Percentiles rank a stretch among this genome's conserved stretches.
phyloP scores from a whole-genome alignment of 2,113 vertebrate species.

The Semicossyphus pulcher region DNA sequence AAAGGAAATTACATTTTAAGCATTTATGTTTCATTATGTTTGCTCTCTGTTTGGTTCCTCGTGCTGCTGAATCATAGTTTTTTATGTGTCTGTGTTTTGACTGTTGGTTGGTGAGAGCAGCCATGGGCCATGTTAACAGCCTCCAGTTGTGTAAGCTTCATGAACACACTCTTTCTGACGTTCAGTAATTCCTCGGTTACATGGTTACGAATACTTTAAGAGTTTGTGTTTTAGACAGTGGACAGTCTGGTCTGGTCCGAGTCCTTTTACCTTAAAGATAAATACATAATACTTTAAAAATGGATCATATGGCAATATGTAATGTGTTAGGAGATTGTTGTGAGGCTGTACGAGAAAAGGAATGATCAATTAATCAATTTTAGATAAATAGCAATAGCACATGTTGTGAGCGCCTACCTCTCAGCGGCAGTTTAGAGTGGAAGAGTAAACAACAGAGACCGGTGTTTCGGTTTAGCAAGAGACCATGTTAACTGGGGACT shows the following conservation, averaged over 20 bases:
- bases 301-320: too few species aligned
- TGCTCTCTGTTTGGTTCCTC: not conserved
- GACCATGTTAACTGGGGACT: too few species aligned
- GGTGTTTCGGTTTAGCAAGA: too few species aligned
- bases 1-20: not conserved
- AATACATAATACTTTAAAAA: too few species aligned
- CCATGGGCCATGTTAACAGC: not conserved
- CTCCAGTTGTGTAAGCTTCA: not conserved
- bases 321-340: too few species aligned
- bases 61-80: not conserved
- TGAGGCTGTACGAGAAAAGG: too few species aligned
- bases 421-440: too few species aligned
- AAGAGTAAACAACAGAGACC: too few species aligned
- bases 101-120: not conserved
- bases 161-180: not conserved
- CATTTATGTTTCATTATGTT: not conserved
- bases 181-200: not conserved
- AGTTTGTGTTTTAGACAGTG: not conserved
- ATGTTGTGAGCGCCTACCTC: too few species aligned
- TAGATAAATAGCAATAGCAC: too few species aligned
- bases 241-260: not conserved
- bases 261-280: not conserved
- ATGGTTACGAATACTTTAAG: not conserved
- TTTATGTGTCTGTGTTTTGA: not conserved
- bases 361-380: too few species aligned